Base-by-base conservation (phyloP, 2,113 vertebrate species). In the Anser cygnoides region DNA sequence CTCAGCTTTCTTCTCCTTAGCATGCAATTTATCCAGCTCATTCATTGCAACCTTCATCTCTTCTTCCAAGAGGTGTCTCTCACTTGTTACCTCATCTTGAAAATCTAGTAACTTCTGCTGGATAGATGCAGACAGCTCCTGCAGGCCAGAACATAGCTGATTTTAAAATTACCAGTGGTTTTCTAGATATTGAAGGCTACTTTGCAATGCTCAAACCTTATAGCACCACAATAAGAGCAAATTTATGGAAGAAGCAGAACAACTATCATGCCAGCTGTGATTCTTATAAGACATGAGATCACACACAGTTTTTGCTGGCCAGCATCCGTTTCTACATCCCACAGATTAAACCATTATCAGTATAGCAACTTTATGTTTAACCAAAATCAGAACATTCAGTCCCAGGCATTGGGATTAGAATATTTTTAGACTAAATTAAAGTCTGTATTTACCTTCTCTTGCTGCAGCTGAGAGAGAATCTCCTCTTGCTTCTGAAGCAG, bases 41-140 rank as follows among this genome's bases (percentile, higher is more conserved):
- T 98, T 98, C 83, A 99, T 94, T 21, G 98, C 97, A 52, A 97
- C 98, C 79, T 98, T 98, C 91, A 99, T 94, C 95, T 99, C 98
- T 71, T 98, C 98, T 75, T 98, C 96, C 58, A 99, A 92, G 88
- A 98, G 75, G 20, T 13, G 82, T n/a, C 97, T 96, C 58, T 97
- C 98, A 67, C 96, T 97, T 58, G 97, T 94, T 13, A 98, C 93
- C 49, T 98, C 98, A 43, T 98, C 96, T 95, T 98, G 98, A 75
- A 98, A 96, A 21, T 96, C 97, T 29, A 96, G 89, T 57, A 99
- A 87, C 79, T 98, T 96, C 89, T 98, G 97, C 25, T 97, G 97
- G 79, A 99, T 87, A 29, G 96, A 97, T 52, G 96, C 96, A 31
- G 98, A 98, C 17, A 96, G 97, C 19, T 98, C 98, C 99, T 99